A percentile compares a stretch with the other conserved stretches of the same genome.
These are phyloP conservation scores for Stercorarius parasiticus DNA, from an alignment of 2,113 vertebrate genomes.

Conservation along the genomic window DNA sequence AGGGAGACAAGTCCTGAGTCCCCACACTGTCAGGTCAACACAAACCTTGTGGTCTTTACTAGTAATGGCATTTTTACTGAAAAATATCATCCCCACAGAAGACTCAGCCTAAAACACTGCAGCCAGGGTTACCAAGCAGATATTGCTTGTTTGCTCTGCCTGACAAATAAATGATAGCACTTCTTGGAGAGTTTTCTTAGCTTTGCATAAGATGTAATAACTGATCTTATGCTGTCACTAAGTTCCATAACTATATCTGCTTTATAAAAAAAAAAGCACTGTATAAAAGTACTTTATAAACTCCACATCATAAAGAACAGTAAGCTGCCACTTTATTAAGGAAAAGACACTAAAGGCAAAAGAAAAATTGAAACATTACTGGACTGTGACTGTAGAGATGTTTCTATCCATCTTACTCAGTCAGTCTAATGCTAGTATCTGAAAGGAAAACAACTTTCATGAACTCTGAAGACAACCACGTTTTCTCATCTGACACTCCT, in stretches of 20 bases:
- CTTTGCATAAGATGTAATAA: slow-evolving; percentile 33
- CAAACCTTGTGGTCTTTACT: not conserved
- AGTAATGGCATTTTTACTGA: not conserved
- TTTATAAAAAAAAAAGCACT: not conserved
- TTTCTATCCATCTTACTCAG: not conserved
- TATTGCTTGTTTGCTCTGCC: not conserved
- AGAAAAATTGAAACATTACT: slow-evolving; percentile 45
- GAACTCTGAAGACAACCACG: not conserved
- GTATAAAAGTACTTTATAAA: slow-evolving; percentile 25
- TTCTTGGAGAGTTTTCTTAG: slow-evolving; percentile 18
- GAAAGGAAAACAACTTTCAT: slow-evolving; percentile 2
- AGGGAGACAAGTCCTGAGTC: not conserved
- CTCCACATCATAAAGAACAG: slow-evolving; percentile 12
- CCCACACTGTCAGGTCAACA: not conserved
- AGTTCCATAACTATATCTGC: slow-evolving; percentile 8
- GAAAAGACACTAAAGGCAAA: slow-evolving; percentile 19
- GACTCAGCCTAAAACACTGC: not conserved
- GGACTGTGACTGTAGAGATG: not conserved
- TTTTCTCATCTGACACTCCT: not conserved
- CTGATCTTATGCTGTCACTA: not conserved
- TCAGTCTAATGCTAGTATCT: not conserved
- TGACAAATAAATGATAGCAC: slow-evolving; percentile 14
- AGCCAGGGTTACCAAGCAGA: not conserved
- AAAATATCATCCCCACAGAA: not conserved
- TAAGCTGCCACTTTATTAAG: slow-evolving; percentile 25